Evolutionary conservation across 2,797 vertebrate species (phyloP).

Genomic region (Discoglossus pictus): DNA sequence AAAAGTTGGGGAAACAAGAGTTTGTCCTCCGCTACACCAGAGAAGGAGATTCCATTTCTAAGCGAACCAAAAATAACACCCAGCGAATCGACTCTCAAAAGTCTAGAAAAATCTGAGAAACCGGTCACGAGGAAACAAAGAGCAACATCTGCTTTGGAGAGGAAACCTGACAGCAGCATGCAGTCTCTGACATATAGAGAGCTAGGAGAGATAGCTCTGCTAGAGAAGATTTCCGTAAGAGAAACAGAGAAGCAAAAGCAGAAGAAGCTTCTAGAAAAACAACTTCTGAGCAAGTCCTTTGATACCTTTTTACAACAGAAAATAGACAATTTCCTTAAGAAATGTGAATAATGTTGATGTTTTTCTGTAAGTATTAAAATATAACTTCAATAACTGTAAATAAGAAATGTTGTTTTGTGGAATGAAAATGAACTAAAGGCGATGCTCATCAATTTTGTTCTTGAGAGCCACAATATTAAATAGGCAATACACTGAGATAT

Average conservation of each 20-base stretch:
- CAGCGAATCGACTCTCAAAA: not conserved
- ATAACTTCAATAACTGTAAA: no score
- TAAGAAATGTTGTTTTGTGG: no score
- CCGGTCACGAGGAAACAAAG: slow-evolving; percentile 11
- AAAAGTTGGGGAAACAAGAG: slow-evolving; percentile 49
- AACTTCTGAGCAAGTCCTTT: slow-evolving; percentile 57
- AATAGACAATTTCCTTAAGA: slow-evolving; percentile 66
- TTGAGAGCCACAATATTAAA: no score
- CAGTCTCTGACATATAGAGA: slow-evolving; percentile 67
- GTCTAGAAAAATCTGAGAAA: not conserved
- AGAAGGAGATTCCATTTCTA: not conserved
- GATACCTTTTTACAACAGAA: slow-evolving; percentile 64
- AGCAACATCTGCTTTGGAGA: slow-evolving; percentile 3
- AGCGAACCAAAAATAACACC: not conserved
- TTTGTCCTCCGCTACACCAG: not conserved
- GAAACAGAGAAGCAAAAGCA: slow-evolving; percentile 61
- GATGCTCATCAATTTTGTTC: no score
- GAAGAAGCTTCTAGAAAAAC: slow-evolving; percentile 56
- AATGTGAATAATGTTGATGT: slow-evolving; percentile 46
- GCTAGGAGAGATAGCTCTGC: slow-evolving; percentile 70
- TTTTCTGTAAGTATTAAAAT: no score
- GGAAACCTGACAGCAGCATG: slow-evolving; percentile 9
- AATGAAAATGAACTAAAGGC: no score
- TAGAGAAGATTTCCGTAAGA: slow-evolving; percentile 74
- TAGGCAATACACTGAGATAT: no score